Evolutionary conservation across 1,140 invertebrate genomes (phyloP), one percentile per base, ranked within the genome.

Genomic region (Hesperophylax magnus): DNA sequence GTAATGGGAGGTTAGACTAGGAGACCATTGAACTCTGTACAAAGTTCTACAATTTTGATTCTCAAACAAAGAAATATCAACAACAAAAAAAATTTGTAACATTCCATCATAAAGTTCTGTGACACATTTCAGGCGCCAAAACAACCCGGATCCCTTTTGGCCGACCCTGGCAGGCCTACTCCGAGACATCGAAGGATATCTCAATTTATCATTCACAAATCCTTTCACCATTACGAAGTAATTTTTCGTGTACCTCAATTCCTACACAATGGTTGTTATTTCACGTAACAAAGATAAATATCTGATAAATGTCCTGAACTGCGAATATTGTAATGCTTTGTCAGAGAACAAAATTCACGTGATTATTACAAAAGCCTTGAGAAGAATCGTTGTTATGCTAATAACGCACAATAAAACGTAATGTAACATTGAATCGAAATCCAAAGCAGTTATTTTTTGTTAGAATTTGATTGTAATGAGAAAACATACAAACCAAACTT

Each of bases 121-220:
- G 39, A 47, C 39, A 47, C 39, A 47, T 14, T 47, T 47, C 39
- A 47, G 39, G 39, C 39, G 11, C 39, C 39, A 47, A 47, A 14
- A 47, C 39, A 14, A 47, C 11, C 39, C 39, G 39, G 11, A 47
- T 47, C 39, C 39, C 11, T 27, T 47, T 47, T 47, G 39, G 39
- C 9, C 39, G 39, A 2, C 39, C 39, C 39, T 47, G 9, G 39
- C 39, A 47, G 39, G 39, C 9, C 11, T 47, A 8, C 39, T 39
- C 39, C 11, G 39, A 61, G 58, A 24, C n/a, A 61, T 61, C 58
- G 58, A 61, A 61, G 58, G 18, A 61, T 61, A 24, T 61, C 24
- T 61, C 58, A 61, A 61, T 61, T 61, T 61, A 61, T 61, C 58
- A 61, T 24, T 61, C 24, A 20, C 24, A 61, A 61, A 61, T 61